Percentiles rank a stretch among this genome's conserved stretches.
Conservation (phyloP, 2,113 vertebrate species). For the Trematomus loennbergii region DNA sequence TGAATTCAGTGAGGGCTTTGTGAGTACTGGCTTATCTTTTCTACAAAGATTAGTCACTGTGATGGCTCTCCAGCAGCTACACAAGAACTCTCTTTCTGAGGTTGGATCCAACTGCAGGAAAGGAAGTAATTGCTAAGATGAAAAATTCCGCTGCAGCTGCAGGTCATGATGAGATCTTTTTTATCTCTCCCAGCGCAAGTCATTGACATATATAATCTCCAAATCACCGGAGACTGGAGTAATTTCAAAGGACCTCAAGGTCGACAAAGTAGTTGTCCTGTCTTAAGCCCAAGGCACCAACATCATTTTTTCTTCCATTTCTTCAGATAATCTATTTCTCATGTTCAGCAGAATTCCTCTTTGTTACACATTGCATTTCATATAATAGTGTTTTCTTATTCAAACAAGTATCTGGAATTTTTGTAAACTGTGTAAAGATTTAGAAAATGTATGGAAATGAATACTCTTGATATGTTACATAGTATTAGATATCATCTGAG, state of each 20-base stretch:
- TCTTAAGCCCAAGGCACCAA: slow-evolving; percentile 1
- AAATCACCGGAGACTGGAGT: slow-evolving; percentile 47
- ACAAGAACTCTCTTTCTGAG: slow-evolving; percentile 48
- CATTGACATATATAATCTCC: slow-evolving; percentile 57
- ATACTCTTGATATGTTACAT: background rate
- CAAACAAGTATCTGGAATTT: background rate
- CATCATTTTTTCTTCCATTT: slow-evolving; percentile 10
- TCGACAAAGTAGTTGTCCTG: slow-evolving; percentile 26
- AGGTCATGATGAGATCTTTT: slow-evolving; percentile 59
- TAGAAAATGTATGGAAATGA: background rate
- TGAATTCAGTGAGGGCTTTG: slow-evolving; percentile 51
- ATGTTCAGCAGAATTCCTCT: background rate
- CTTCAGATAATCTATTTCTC: slow-evolving; percentile 8
- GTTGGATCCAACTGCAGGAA: slow-evolving; percentile 39
- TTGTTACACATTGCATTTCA: background rate
- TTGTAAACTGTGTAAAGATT: background rate
- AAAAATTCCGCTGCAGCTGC: slow-evolving; percentile 54
- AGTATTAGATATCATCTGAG: background rate
- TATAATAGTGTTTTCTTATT: background rate
- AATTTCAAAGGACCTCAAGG: slow-evolving; percentile 47
- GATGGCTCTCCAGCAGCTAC: slow-evolving; percentile 58
- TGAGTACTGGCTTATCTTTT: slow-evolving; percentile 59
- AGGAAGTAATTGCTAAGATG: slow-evolving; percentile 65
- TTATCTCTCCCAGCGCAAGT: slow-evolving; percentile 40
- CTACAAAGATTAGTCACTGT: slow-evolving; percentile 66